Evolutionary conservation across 2,888 invertebrate genomes (phyloP).

Genomic region (Metallyticus violacea): DNA sequence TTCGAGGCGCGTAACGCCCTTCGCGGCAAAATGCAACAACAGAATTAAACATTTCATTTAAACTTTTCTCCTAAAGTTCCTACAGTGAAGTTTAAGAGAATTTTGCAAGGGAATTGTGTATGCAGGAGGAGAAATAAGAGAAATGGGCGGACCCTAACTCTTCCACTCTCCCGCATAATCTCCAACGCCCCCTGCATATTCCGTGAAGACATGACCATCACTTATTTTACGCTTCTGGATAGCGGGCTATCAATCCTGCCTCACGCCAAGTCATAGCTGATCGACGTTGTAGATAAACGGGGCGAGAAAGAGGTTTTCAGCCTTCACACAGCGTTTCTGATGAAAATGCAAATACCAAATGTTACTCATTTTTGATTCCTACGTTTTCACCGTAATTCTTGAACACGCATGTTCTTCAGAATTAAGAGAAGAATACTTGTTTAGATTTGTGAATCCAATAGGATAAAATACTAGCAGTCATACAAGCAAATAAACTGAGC

Average conservation of each 20-base stretch:
- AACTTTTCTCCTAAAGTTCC: background rate
- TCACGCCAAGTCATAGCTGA: background rate
- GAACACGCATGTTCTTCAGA: too few species aligned
- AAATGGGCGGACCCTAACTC: background rate
- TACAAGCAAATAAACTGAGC: too few species aligned
- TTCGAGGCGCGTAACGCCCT: too few species aligned
- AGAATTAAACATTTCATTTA: background rate
- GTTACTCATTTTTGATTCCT: too few species aligned
- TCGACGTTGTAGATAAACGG: background rate
- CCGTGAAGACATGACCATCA: background rate
- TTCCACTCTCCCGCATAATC: background rate
- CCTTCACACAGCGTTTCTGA: background rate
- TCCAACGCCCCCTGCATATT: background rate
- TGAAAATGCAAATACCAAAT: too few species aligned
- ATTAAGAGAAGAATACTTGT: too few species aligned
- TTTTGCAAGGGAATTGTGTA: background rate
- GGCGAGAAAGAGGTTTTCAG: background rate
- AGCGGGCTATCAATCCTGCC: background rate
- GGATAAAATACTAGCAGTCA: too few species aligned
- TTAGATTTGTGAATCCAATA: too few species aligned
- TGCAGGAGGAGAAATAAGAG: background rate
- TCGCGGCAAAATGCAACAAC: background rate
- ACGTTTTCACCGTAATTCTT: too few species aligned
- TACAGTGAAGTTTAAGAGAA: background rate
- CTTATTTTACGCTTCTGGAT: background rate